Conservation (phyloP, 2,888 invertebrate species). For the Chrysolina oricalcia region DNA sequence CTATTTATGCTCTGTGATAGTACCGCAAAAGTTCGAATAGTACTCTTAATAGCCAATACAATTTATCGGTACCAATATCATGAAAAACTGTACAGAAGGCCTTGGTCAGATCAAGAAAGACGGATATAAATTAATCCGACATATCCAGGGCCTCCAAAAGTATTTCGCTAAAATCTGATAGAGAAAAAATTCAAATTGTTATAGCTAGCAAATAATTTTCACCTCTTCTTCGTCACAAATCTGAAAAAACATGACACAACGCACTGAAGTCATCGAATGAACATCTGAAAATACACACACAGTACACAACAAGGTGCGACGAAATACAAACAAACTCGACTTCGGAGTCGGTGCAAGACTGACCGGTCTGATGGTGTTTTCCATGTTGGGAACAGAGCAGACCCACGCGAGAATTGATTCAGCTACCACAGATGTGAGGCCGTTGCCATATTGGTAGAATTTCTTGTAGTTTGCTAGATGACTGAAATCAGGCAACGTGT, state of each 20-base stretch:
- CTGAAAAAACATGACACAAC: neutral
- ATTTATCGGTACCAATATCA: too few relatives aligned
- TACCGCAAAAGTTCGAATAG: too few relatives aligned
- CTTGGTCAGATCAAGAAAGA: too few relatives aligned
- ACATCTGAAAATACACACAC: conserved; percentile 4
- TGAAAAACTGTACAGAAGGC: too few relatives aligned
- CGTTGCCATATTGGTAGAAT: neutral
- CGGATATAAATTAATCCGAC: too few relatives aligned
- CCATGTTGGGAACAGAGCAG: neutral
- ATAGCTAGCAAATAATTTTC: neutral
- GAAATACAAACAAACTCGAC: conserved; percentile 23
- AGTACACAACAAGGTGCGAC: conserved; percentile 3
- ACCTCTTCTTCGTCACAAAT: neutral
- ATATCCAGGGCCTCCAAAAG: too few relatives aligned
- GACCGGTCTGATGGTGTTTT: conserved; percentile 10
- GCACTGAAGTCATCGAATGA: neutral
- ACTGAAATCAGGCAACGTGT: neutral
- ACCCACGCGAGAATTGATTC: conserved; percentile 19
- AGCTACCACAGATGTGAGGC: neutral
- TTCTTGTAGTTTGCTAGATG: neutral
- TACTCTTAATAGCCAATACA: too few relatives aligned
- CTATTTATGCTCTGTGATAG: too few relatives aligned
- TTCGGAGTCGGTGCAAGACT: conserved; percentile 22
- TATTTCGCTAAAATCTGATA: too few relatives aligned
- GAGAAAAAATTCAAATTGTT: neutral